phyloP scores from a whole-genome alignment of 2,797 vertebrate species.

The Neopelma chrysocephalum region DNA sequence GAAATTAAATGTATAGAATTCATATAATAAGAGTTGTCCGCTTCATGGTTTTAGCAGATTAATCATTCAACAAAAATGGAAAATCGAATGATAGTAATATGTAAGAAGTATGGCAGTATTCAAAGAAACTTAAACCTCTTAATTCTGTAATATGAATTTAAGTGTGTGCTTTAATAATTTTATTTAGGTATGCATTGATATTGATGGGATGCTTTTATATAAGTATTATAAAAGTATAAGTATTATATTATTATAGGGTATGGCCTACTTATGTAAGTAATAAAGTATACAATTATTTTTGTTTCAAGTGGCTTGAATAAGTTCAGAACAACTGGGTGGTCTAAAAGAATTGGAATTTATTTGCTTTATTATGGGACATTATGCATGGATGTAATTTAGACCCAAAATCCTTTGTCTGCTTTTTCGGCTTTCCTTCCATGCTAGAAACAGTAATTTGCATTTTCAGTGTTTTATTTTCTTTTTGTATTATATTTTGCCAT shows the following conservation, averaged over 20 bases:
- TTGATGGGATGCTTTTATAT: rapidly evolving
- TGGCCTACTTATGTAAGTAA: background rate
- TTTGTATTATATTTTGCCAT: background rate
- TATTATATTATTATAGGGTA: background rate
- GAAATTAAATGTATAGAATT: background rate
- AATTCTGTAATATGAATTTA: background rate
- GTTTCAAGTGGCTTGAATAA: background rate
- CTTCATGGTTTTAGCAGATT: background rate
- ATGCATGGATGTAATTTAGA: background rate
- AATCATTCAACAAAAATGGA: background rate
- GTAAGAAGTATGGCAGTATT: background rate
- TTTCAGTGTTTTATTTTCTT: background rate
- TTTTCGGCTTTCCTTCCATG: background rate
- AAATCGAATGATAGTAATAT: background rate
- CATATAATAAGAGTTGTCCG: background rate
- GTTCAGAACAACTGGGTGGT: background rate
- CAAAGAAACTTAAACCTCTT: background rate
- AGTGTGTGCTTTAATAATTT: background rate
- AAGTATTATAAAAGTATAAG: rapidly evolving
- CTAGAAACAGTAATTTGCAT: background rate
- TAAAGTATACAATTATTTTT: background rate
- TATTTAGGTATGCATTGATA: background rate
- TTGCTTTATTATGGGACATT: background rate
- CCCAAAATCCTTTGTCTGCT: background rate
- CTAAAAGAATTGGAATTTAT: background rate